Base-by-base conservation (phyloP, 2,113 vertebrate genomes). In the Dipodomys merriami region DNA sequence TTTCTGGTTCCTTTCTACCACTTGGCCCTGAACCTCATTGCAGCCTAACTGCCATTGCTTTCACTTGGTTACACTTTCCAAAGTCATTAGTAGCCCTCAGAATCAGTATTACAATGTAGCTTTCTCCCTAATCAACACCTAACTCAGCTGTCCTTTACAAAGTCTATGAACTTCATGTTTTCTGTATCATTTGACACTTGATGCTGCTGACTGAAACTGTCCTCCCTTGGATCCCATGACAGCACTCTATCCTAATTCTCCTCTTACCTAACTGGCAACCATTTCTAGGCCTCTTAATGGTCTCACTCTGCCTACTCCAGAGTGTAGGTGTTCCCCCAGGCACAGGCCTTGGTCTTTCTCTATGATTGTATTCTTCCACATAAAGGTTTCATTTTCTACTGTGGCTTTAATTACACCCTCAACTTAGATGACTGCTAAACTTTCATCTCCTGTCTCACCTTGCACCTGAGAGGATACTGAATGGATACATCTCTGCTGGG, bases 261-360 rank as follows among this genome's bases (percentile, higher is more conserved):
- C 64, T 95, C 88, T 96, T 78, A 94, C 76, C 86, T 83, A 71
- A 33, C 85, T 93, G 91, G 91, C 84, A 96, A 62, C 83, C 68
- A 62, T 27, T 77, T 86, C 72, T 39, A 2, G 35, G 39, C 74
- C 20, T 92, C 67, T 19, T 46, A 80, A 60, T 91, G 73, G 60
- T 73, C 29, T 73, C 20, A 46, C 30, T 78, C 67, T 39, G 30
- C 81, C 88, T 35, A 62, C 68, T 88, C 33, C 18, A 73, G 30
- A 88, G 13, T 60, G 15, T 80, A 44, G 68, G 69, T 60, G 29
- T 91, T 81, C 53, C 62, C 79, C 35, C 23, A 86, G 67, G 44
- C 57, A 72, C 71, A 82, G 62, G 46, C n/a, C 27, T 87, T 93
- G 65, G 60, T 64, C 64, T 33, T 82, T 80, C 82, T 84, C 57